Conservation (phyloP, 2,888 invertebrate genomes). For the Pecten maximus region DNA sequence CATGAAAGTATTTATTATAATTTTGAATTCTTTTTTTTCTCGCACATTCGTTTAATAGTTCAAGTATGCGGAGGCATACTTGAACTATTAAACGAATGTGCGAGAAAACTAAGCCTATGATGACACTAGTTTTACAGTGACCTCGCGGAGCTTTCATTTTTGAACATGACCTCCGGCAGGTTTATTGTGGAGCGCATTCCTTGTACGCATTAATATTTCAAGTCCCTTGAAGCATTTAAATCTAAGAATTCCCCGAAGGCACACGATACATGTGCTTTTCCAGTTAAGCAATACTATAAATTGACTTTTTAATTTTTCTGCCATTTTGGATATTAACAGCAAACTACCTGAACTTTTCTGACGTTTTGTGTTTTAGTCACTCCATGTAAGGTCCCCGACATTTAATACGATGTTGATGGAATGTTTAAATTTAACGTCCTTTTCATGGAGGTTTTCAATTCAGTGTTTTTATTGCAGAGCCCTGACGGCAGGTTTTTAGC, state of each 20-base stretch:
- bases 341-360: neutral
- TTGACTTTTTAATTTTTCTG: neutral
- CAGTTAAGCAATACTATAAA: neutral
- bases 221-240: neutral
- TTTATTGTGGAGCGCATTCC: neutral
- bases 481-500: too few relatives aligned
- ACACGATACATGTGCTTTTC: neutral
- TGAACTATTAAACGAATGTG: too few relatives aligned
- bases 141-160: neutral
- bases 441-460: too few relatives aligned
- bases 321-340: neutral
- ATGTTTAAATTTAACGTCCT: too few relatives aligned
- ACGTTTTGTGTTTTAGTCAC: neutral
- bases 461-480: too few relatives aligned
- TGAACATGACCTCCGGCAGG: neutral
- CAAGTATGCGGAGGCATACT: too few relatives aligned
- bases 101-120: neutral
- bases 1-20: too few relatives aligned
- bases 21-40: too few relatives aligned
- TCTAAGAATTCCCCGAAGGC: neutral
- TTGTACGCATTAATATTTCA: neutral
- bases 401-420: neutral
- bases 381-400: neutral
- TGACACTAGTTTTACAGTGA: neutral
- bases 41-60: too few relatives aligned